Evolutionary conservation across 2,113 vertebrate genomes (phyloP), one percentile per base, ranked within the genome.

Genomic region (Corynorhinus townsendii): DNA sequence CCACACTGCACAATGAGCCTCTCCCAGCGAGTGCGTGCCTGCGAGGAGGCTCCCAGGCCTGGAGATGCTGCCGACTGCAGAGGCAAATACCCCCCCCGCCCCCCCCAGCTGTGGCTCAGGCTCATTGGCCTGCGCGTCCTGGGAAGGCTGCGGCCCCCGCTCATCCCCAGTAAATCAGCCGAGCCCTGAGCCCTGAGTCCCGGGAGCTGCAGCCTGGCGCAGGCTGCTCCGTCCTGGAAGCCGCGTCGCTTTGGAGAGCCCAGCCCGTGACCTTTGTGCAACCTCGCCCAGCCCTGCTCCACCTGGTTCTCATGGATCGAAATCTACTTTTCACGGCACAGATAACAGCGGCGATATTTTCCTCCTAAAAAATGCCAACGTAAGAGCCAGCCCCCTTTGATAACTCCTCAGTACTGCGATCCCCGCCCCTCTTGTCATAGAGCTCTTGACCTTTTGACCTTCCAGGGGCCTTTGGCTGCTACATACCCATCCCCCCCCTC

Each of bases 141-240:
- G 95, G 97, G 97, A 97, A 91, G 94, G 97, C 98, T 96, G 54
- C 95, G 97, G 97, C 98, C 96, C 96, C 96, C 77, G 96, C 98
- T 98, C 97, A 96, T 98, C 97, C 97, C 96, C 97, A 97, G 95
- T 96, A 98, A 97, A 96, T 97, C 96, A 98, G 96, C 94, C 95
- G 92, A 86, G 76, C 96, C 95, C 94, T 89, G 91, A 28, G 24
- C 59, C 59, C 94, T 89, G 91, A 28, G 24, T 24, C 59, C 22
- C 12, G 90, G 87, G 92, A 92, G 94, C 93, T 24, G 64, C 88
- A 87, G 95, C 77, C 82, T 92, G 93, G 95, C 92, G 1, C 79
- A 7, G 87, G 81, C 92, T 64, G 49, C 26, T 2, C 56, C 11
- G 52, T 49, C 91, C 64, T 94, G 92, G 95, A 96, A 90, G 92